Conservation (phyloP, 92 coral and sea anemone species). For the Actinostola sp. region DNA sequence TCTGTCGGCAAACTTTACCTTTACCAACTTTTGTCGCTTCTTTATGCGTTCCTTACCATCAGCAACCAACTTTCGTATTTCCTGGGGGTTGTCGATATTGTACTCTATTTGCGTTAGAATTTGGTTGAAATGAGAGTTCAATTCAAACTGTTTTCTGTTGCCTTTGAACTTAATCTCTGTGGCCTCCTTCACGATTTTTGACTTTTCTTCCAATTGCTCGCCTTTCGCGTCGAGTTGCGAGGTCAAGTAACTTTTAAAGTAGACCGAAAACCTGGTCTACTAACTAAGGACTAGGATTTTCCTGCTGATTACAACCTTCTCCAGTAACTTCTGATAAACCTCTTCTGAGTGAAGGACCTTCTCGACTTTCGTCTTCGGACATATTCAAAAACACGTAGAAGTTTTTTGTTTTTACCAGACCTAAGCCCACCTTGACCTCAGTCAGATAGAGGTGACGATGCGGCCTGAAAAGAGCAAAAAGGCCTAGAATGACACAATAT, state of each 20-base stretch:
- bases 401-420: too few relatives aligned
- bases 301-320: too few relatives aligned
- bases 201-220: constrained; percentile 29
- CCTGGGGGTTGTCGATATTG: constrained; percentile 17
- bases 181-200: constrained; percentile 44
- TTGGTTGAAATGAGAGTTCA: constrained; percentile 28
- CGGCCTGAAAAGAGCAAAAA: too few relatives aligned
- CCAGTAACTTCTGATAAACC: too few relatives aligned
- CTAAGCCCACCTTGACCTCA: too few relatives aligned
- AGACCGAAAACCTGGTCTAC: constrained; percentile 41
- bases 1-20: constrained; percentile 49
- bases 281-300: constrained; percentile 11
- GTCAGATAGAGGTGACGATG: too few relatives aligned
- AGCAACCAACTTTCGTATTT: constrained; percentile 14
- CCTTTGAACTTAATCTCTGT: constrained; percentile 37
- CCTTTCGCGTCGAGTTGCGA: constrained; percentile 52
- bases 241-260: constrained; percentile 42
- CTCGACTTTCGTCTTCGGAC: too few relatives aligned
- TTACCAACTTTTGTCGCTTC: constrained; percentile 46
- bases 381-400: too few relatives aligned
- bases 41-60: constrained; percentile 34
- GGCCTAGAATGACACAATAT: too few relatives aligned
- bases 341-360: too few relatives aligned
- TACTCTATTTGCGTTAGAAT: constrained; percentile 10
- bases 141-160: constrained; percentile 37